phyloP scores from a whole-genome alignment of 1,140 invertebrate species.

The Calephelis nemesis region DNA sequence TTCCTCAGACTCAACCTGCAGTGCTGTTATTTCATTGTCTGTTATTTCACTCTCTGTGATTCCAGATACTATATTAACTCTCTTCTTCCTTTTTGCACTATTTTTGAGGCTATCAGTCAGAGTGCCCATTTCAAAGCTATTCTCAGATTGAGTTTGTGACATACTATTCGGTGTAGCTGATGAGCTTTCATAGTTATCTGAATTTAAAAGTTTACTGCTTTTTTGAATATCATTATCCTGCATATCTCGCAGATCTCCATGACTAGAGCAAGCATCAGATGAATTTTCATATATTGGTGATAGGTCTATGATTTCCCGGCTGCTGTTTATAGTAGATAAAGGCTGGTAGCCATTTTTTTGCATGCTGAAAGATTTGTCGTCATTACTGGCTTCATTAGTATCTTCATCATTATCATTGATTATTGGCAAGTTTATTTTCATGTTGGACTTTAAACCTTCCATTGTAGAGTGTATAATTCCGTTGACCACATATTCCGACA shows the following conservation, averaged over 20 bases:
- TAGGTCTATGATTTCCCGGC: slow-evolving; percentile 74
- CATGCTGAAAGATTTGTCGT: slow-evolving; percentile 46
- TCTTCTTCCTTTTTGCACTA: slow-evolving; percentile 80
- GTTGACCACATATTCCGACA: slow-evolving; percentile 71
- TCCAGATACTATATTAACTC: slow-evolving; percentile 82
- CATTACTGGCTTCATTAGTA: slow-evolving; percentile 47
- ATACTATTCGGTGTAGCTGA: slow-evolving; percentile 72
- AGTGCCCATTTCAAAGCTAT: slow-evolving; percentile 75
- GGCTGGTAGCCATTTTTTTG: slow-evolving; percentile 73
- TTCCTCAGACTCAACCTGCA: slow-evolving; percentile 73
- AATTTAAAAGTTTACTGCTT: slow-evolving; percentile 61
- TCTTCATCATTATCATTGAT: slow-evolving; percentile 77
- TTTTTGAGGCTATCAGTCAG: slow-evolving; percentile 76
- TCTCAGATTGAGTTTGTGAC: slow-evolving; percentile 76
- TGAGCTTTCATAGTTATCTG: slow-evolving; percentile 70
- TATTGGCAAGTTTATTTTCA: slow-evolving; percentile 76
- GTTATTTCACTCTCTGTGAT: slow-evolving; percentile 77
- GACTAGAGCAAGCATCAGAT: slow-evolving; percentile 76
- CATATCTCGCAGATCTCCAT: slow-evolving; percentile 66
- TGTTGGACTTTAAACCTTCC: slow-evolving; percentile 76
- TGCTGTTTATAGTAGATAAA: slow-evolving; percentile 57
- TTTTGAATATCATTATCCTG: slow-evolving; percentile 66
- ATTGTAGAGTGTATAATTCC: slow-evolving; percentile 70
- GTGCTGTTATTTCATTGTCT: slow-evolving; percentile 73
- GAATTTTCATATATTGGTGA: slow-evolving; percentile 79